Evolutionary conservation across 2,113 vertebrate genomes (phyloP), one percentile per base, ranked within the genome.

Genomic region (Alligator mississippiensis): DNA sequence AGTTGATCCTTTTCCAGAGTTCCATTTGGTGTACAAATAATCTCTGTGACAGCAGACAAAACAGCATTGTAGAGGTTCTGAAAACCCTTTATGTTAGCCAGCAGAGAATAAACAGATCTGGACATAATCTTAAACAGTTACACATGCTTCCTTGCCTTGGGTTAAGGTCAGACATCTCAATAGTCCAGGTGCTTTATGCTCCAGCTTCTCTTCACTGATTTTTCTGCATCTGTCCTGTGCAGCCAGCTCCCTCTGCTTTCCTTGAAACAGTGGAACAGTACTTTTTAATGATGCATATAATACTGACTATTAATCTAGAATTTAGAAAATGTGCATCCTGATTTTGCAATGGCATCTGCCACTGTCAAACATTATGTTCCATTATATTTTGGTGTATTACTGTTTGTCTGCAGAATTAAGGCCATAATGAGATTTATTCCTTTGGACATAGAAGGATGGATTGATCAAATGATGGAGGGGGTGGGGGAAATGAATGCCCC

Each of bases 271-370:
- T 21, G 60, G 57, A 92, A 77, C 60, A 85, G 54, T 60, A 25
- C 24, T 74, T 66, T 68, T 68, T 1, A 0, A 34, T 61, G 68
- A 74, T 77, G 47, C 38, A n/a, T 2, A 25, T 74, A 59, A 62
- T 77, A 25, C 68, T 90, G 82, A 60, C 22, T 95, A 89, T 93
- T 90, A 79, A 55, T 94, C 22, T 88, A 81, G 5, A 15, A 38
- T n/a, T 38, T 28, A 68, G 76, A 64, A 93, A 91, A 81, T 47
- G 17, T 9, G 74, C 68, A 24, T 57, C 34, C n/a, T 72, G 47
- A 84, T 3, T 79, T 84, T 94, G 27, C 83, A 83, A 68, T 76
- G 11, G 9, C 9, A 83, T 91, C 80, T 83, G 59, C 85, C 75
- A 16, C 10, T 64, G 34, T 27, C 93, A 79, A 77, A 38, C 27